phyloP scores from a whole-genome alignment of 2,888 invertebrate genomes.

The Ormyrus pomaceus region DNA sequence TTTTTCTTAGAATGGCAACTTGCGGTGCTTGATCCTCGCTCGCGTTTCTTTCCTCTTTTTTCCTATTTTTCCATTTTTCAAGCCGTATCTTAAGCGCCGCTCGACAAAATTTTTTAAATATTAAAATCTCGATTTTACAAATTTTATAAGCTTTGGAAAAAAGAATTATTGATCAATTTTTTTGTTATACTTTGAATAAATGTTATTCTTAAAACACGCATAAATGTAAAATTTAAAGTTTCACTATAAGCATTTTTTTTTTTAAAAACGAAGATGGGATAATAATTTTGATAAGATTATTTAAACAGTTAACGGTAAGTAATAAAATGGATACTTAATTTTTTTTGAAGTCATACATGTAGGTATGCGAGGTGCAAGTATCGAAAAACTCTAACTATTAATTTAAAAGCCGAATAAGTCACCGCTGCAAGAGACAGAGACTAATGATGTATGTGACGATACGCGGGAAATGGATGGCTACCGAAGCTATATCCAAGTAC shows the following conservation, averaged over 20 bases:
- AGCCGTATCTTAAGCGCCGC: constrained; percentile 22
- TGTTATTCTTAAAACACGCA: too few species aligned
- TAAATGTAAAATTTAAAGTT: too few species aligned
- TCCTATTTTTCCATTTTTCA: constrained; percentile 18
- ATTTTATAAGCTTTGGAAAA: too few species aligned
- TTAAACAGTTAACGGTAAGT: neutral
- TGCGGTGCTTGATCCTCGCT: constrained; percentile 11
- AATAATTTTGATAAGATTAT: neutral
- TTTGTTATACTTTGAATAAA: too few species aligned
- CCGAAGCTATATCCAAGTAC: constrained; percentile 26
- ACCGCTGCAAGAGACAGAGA: constrained; percentile 68
- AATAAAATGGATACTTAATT: constrained; percentile 37
- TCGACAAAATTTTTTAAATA: constrained; percentile 29
- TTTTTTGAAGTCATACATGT: constrained; percentile 5
- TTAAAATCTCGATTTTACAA: neutral
- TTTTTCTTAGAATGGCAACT: constrained; percentile 44
- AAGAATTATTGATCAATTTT: too few species aligned
- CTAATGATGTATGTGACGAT: constrained; percentile 65
- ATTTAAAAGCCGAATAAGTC: constrained; percentile 70
- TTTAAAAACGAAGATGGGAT: too few species aligned
- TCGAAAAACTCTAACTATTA: constrained; percentile 62
- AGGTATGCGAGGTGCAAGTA: constrained; percentile 29
- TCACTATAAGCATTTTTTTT: too few species aligned
- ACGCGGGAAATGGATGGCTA: constrained; percentile 46
- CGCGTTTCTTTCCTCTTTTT: constrained; percentile 1